A percentile compares a stretch with the other conserved stretches of the same genome.
Evolutionary conservation across 2,888 invertebrate species (phyloP).

Genomic region (Agrochola circellaris): DNA sequence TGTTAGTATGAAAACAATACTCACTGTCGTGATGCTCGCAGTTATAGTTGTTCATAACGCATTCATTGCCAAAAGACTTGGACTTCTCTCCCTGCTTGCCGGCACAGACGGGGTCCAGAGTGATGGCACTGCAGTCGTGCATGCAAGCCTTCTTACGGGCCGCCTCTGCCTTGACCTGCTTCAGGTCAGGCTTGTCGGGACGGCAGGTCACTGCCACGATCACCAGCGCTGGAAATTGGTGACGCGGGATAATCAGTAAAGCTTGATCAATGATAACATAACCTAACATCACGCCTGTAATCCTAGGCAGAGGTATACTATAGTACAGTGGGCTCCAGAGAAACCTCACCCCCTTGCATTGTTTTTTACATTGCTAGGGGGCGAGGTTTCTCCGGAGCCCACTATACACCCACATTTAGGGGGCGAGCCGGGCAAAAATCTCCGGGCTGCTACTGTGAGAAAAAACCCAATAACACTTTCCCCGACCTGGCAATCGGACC

Average conservation of each 20-base stretch:
- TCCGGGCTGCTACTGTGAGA: background rate
- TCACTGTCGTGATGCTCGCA: conserved; percentile 92
- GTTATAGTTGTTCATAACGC: conserved; percentile 92
- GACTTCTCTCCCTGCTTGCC: conserved; percentile 90
- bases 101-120: conserved; percentile 92
- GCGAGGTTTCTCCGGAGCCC: too few relatives aligned
- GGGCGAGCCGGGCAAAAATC: background rate
- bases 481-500: background rate
- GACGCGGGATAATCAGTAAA: background rate
- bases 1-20: conserved; percentile 65
- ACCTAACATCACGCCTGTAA: background rate
- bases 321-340: too few relatives aligned
- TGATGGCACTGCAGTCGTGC: conserved; percentile 87
- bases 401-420: background rate
- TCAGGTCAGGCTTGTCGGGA: conserved; percentile 91
- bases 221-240: conserved; percentile 79
- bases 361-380: too few relatives aligned
- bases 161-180: conserved; percentile 91
- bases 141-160: conserved; percentile 90
- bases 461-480: background rate
- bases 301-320: too few relatives aligned
- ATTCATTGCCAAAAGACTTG: conserved; percentile 92
- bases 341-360: too few relatives aligned
- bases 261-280: background rate
- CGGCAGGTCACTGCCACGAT: conserved; percentile 84